A percentile compares a stretch with the other conserved stretches of the same genome.
Conservation (phyloP, 2,113 vertebrate species). For the Nibea albiflora region DNA sequence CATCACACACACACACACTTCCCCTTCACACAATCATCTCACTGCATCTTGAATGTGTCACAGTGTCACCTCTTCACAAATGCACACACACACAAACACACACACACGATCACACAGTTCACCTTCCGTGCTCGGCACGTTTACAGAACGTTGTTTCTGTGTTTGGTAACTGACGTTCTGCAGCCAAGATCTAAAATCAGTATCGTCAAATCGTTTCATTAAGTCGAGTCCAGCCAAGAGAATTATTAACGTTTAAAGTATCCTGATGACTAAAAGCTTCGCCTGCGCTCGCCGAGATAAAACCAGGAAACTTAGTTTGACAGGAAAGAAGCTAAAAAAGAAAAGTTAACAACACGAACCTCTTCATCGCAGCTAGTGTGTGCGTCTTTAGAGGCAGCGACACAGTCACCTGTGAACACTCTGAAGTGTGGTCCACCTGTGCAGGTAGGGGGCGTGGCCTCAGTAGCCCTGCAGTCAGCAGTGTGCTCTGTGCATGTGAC, state of each 20-base stretch:
- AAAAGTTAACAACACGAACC: too few relatives aligned
- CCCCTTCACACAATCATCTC: background rate
- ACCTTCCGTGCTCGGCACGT: background rate
- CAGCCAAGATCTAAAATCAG: background rate
- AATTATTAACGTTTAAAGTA: background rate
- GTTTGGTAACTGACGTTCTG: background rate
- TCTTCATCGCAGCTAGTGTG: too few relatives aligned
- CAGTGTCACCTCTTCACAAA: background rate
- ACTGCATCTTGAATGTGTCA: slow-evolving; percentile 11
- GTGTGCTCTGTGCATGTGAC: too few relatives aligned
- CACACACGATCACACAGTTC: background rate
- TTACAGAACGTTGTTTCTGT: background rate
- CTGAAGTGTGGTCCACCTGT: too few relatives aligned
- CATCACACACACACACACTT: slow-evolving; percentile 31
- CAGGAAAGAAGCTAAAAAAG: too few relatives aligned
- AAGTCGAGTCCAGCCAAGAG: background rate
- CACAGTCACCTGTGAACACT: too few relatives aligned
- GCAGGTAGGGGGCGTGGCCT: too few relatives aligned
- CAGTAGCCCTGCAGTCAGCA: too few relatives aligned
- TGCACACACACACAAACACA: background rate
- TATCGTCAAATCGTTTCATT: background rate
- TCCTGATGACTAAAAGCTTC: background rate
- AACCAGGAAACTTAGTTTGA: too few relatives aligned
- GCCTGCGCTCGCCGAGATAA: background rate
- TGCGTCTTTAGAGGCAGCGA: too few relatives aligned